These are phyloP conservation scores for Formicarius rufipectus DNA, from an alignment of 2,113 vertebrate species.

Conservation along the genomic window DNA sequence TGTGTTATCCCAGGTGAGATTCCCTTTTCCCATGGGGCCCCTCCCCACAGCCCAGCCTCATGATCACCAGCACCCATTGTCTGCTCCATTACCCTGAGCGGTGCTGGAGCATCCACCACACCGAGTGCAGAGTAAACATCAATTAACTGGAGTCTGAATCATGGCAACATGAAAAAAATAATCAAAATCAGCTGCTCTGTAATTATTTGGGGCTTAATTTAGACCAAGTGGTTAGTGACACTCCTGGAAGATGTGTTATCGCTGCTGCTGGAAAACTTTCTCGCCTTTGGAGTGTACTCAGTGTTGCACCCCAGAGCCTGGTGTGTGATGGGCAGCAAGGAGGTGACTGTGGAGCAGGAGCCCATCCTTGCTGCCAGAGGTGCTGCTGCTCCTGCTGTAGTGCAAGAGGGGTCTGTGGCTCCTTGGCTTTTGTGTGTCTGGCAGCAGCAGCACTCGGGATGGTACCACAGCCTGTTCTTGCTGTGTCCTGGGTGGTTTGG, in stretches of 20 bases:
- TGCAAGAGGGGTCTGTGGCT: neutral
- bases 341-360: neutral
- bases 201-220: slow-evolving; percentile 35
- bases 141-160: slow-evolving; percentile 28
- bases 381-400: neutral
- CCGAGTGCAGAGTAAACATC: neutral
- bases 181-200: neutral
- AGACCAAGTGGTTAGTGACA: neutral
- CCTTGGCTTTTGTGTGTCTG: neutral
- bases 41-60: neutral
- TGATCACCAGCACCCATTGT: neutral
- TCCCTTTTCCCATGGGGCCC: accelerated
- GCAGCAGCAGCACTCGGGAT: neutral
- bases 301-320: neutral
- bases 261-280: neutral
- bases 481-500: neutral
- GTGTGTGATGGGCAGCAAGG: neutral
- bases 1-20: neutral
- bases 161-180: neutral
- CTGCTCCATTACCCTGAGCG: neutral
- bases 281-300: neutral
- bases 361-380: neutral
- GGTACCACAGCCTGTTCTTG: neutral
- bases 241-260: neutral
- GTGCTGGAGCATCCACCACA: neutral